Conservation (phyloP, 2,113 vertebrate species). For the Phyllopteryx taeniolatus region DNA sequence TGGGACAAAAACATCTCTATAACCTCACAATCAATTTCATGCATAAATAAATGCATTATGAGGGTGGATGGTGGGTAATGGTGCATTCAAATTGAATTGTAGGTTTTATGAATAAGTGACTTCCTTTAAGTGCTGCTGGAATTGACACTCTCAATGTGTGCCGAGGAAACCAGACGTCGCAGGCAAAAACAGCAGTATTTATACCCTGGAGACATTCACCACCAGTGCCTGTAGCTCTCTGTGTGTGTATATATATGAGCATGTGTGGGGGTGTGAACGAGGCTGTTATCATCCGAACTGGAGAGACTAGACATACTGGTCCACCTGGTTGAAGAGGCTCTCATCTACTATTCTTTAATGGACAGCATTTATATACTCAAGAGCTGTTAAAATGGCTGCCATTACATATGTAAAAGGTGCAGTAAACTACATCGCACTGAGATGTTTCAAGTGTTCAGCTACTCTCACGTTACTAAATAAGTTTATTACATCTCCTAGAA, state of each 20-base stretch:
- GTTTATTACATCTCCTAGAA: background rate
- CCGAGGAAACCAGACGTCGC: conserved; percentile 40
- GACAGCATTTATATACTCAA: background rate
- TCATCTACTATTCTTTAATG: background rate
- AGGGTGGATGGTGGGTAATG: background rate
- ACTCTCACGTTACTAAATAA: background rate
- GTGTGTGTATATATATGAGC: background rate
- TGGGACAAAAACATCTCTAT: conserved; percentile 13
- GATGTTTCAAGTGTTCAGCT: background rate
- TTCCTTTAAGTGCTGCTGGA: background rate
- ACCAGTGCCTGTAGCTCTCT: conserved; percentile 18
- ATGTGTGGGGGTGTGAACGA: conserved; percentile 7
- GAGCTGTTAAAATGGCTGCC: background rate
- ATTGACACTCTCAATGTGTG: conserved; percentile 12
- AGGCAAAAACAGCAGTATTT: conserved; percentile 46
- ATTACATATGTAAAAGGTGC: background rate
- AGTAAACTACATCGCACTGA: background rate
- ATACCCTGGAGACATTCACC: conserved; percentile 28
- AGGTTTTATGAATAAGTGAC: background rate
- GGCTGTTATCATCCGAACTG: conserved; percentile 16
- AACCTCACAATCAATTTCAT: background rate
- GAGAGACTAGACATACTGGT: conserved; percentile 31
- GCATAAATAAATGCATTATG: background rate
- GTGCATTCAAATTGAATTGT: background rate
- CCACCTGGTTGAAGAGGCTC: conserved; percentile 14